phyloP scores from a whole-genome alignment of 2,888 invertebrate species.

The Drosophila affinis region DNA sequence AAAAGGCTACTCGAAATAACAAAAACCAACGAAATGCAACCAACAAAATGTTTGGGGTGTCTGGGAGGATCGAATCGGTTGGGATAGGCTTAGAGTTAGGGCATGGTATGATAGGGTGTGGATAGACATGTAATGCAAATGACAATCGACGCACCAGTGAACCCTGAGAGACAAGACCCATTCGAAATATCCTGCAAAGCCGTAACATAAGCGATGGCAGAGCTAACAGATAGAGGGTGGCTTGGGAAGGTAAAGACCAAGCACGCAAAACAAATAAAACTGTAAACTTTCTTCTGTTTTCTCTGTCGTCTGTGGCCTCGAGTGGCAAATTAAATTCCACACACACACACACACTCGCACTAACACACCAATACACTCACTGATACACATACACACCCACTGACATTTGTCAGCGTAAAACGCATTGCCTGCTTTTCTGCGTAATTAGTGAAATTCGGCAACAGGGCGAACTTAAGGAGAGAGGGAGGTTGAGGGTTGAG shows the following conservation, averaged over 20 bases:
- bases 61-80: slow-evolving; percentile 3
- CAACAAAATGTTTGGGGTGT: slow-evolving; percentile 35
- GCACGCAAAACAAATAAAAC: slow-evolving; percentile 49
- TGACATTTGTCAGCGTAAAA: slow-evolving; percentile 8
- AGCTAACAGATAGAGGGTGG: slow-evolving; percentile 1
- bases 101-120: slow-evolving; percentile 13
- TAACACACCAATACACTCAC: slow-evolving; percentile 1
- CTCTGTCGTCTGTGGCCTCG: slow-evolving; percentile 41
- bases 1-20: slow-evolving; percentile 44
- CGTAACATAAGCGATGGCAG: slow-evolving; percentile 28
- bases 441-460: slow-evolving; percentile 79
- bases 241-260: slow-evolving; percentile 1
- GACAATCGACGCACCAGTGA: slow-evolving; percentile 25
- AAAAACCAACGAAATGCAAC: slow-evolving; percentile 36
- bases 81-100: not conserved
- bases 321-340: slow-evolving; percentile 47
- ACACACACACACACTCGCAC: slow-evolving; percentile 12
- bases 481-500: not conserved
- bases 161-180: slow-evolving; percentile 35
- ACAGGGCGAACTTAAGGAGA: slow-evolving; percentile 50
- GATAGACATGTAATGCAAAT: slow-evolving; percentile 32
- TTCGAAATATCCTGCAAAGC: slow-evolving; percentile 41
- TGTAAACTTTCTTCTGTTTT: slow-evolving; percentile 41
- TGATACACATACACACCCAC: not conserved
- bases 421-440: slow-evolving; percentile 47